These are phyloP conservation scores for Peromyscus attwateri DNA, from an alignment of 2,797 vertebrate genomes.

Conservation along the genomic window DNA sequence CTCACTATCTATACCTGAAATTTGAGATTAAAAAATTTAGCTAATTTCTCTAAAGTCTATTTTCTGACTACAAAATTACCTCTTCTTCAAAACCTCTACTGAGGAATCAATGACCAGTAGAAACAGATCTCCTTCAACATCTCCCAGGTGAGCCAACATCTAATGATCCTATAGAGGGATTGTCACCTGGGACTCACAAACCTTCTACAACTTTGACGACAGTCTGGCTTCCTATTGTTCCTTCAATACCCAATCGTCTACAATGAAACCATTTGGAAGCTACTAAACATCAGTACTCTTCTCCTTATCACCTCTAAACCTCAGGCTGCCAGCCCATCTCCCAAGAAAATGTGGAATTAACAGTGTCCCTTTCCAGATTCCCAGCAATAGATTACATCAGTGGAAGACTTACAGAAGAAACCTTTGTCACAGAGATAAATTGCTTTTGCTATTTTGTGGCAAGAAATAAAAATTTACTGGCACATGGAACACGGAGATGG, in stretches of 20 bases:
- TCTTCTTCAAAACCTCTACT: background rate
- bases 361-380: conserved; percentile 21
- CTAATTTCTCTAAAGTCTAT: conserved; percentile 24
- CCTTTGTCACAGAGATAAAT: conserved; percentile 7
- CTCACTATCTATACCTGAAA: background rate
- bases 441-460: conserved; percentile 54
- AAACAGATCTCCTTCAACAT: conserved; percentile 13
- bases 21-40: background rate
- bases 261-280: conserved; percentile 29
- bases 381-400: background rate
- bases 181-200: background rate
- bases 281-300: background rate
- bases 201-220: background rate
- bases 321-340: background rate
- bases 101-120: conserved; percentile 12
- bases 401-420: background rate
- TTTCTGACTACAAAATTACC: conserved; percentile 18
- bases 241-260: background rate
- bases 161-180: background rate
- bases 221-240: conserved; percentile 5
- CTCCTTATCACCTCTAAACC: background rate
- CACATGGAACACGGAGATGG: background rate
- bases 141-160: background rate
- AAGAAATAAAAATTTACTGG: conserved; percentile 37
- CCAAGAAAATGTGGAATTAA: background rate